Base-by-base conservation (phyloP, 1,140 invertebrate genomes). In the Sinella curviseta region DNA sequence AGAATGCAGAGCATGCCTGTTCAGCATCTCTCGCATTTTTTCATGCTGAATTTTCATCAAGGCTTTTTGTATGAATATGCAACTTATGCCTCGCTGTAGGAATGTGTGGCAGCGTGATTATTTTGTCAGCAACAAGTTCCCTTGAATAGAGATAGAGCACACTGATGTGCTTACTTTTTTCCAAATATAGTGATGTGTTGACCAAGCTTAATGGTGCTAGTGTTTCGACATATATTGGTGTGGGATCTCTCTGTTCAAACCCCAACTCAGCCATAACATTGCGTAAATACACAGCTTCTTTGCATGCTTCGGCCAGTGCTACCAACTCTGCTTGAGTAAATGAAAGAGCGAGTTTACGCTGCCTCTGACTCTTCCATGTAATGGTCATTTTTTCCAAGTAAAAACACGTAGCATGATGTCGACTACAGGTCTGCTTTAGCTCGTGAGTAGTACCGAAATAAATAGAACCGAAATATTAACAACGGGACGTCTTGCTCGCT, bases 151-250 rank as follows among this genome's bases (percentile, higher is more conserved):
- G 84, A 81, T 78, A 85, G 24, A 81, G 81, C 0, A 87, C 82
- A 65, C 86, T 85, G 34, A 88, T 87, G 80, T 88, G 87, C 74
- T 88, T 87, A 0, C 84, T 83, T 54, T 85, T n/a, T 65, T 73
- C 85, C 84, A 57, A 85, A 84, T 77, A 86, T 85, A 75, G 85
- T 84, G 48, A 78, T 77, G 82, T 85, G 86, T 34, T 85, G 79
- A 60, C 80, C 35, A n/a, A 84, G 30, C 33, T 82, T 54, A 1
- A 85, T 84, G 0, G 85, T 80, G 34, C 79, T 76, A 35, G 67
- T 17, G 77, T 86, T 87, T 87, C 65, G 17, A 86, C 70, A 74
- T 81, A 78, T 74, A 84, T 34, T 48, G 26, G 12, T 2, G 79
- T 36, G 16, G 67, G 31, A 30, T 65, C 39, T 35, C 34, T n/a